These are phyloP conservation scores for Drosophila neoperkinsi DNA, from an alignment of 2,888 invertebrate species.

Conservation along the genomic window DNA sequence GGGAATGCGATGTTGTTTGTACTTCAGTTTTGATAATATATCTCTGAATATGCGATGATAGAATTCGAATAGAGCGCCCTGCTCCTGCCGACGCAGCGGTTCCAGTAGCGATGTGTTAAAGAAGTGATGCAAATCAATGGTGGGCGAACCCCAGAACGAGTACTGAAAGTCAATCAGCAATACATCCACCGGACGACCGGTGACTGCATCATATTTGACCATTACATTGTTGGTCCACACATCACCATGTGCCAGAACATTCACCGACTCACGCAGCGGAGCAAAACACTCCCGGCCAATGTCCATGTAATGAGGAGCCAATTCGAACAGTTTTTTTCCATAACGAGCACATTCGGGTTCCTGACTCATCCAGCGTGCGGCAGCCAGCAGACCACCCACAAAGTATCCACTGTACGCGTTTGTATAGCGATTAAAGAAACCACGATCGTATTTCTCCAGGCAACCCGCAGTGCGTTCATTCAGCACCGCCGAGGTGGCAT, in stretches of 20 bases:
- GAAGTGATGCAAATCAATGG: conserved; percentile 83
- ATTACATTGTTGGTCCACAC: conserved; percentile 84
- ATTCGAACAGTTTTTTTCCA: conserved; percentile 73
- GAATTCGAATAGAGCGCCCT: conserved; percentile 79
- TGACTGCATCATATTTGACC: conserved; percentile 80
- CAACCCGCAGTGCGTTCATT: conserved; percentile 81
- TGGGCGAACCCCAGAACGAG: conserved; percentile 84
- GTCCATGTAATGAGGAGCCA: conserved; percentile 82
- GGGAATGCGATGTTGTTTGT: conserved; percentile 76
- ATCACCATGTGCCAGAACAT: conserved; percentile 84
- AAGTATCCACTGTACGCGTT: conserved; percentile 81
- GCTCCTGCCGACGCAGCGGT: conserved; percentile 75
- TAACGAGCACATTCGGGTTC: conserved; percentile 68
- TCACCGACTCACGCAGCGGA: conserved; percentile 73
- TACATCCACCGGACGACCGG: conserved; percentile 75
- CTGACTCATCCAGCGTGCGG: conserved; percentile 76
- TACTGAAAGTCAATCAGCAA: conserved; percentile 84
- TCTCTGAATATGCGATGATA: conserved; percentile 77
- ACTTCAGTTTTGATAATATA: conserved; percentile 72
- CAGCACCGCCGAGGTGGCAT: conserved; percentile 86
- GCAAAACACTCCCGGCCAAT: conserved; percentile 79
- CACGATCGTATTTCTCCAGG: conserved; percentile 81
- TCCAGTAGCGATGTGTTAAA: conserved; percentile 84
- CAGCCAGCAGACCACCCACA: conserved; percentile 77
- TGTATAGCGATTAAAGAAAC: conserved; percentile 83